Evolutionary conservation across 2,888 invertebrate genomes (phyloP), one percentile per base, ranked within the genome.

Genomic region (Macaria notata): DNA sequence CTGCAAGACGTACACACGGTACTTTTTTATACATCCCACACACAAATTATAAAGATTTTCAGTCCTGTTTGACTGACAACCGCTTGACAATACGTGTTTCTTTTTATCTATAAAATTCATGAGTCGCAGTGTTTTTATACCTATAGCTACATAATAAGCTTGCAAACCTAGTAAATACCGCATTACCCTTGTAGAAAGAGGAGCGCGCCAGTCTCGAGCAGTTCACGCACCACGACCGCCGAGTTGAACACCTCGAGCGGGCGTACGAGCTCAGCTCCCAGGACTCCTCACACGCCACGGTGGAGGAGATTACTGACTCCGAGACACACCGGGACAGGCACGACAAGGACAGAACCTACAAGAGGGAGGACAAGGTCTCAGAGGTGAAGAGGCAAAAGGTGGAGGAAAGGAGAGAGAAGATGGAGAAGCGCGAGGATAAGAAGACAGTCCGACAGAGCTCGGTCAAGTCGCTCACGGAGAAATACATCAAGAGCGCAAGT

Each of bases 401-500:
- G 6, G 66, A 66, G 9, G 66, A 66, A 30, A 75, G 71, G 51
- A 64, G 61, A 31, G 72, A 75, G 44, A 73, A 71, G 49, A 59
- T 68, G 33, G 78, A 79, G 57, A 72, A 72, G 54, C 81, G 83
- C 39, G 84, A 84, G 33, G 84, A 88, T 49, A 86, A 79, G 73
- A 86, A 88, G 66, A 85, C 93, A 5, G 92, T 93, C 31, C 89
- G 95, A n/a, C 93, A 94, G 69, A 95, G 94, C 65, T 96, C 96
- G 0, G 95, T 96, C 9, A 95, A 95, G 76, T 95, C 95, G 55
- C 92, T 96, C 63, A 95, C 95, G n/a, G 95, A 96, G 76, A 96
- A 95, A 80, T 96, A 94, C 76, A 94, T 95, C 71, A 95, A 95
- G 74, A 95, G 94, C 78, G 93, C 94, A 50, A 86, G 90, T 90